phyloP scores from a whole-genome alignment of 1,140 invertebrate species.

The Drosophila persimilis region DNA sequence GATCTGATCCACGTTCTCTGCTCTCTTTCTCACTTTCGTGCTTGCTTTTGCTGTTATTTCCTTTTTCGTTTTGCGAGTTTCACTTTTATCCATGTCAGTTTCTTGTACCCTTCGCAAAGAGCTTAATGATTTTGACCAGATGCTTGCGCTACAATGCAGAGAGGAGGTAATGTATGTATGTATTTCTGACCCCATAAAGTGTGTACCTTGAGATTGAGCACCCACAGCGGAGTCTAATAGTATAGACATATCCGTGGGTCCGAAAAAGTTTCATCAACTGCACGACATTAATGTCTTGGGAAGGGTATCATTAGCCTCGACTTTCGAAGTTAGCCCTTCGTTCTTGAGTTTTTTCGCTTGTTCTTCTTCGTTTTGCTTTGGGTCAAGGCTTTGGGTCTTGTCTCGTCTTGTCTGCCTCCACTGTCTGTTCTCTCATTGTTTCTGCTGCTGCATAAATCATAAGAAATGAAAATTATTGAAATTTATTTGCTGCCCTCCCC shows the following conservation, averaged over 20 bases:
- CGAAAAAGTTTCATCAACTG: no score
- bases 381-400: slow-evolving; percentile 48
- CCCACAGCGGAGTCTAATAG: no score
- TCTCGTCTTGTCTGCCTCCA: background rate
- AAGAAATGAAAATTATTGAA: slow-evolving; percentile 46
- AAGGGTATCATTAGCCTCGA: no score
- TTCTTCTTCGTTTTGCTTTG: slow-evolving; percentile 42
- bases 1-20: no score
- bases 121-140: no score
- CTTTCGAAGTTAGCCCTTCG: background rate
- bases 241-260: no score
- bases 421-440: background rate
- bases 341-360: slow-evolving; percentile 20
- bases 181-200: no score
- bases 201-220: no score
- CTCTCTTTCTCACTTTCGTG: slow-evolving; percentile 1
- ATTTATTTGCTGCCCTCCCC: slow-evolving; percentile 40
- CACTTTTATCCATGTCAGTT: slow-evolving; percentile 55
- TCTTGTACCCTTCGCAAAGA: background rate
- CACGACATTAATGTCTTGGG: no score
- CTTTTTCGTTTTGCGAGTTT: slow-evolving; percentile 49
- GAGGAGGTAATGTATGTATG: no score
- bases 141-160: no score
- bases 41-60: slow-evolving; percentile 35
- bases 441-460: slow-evolving; percentile 27